A percentile compares a stretch with the other conserved stretches of the same genome.
Evolutionary conservation across 1,140 invertebrate species (phyloP).

Genomic region (Galendromus occidentalis): DNA sequence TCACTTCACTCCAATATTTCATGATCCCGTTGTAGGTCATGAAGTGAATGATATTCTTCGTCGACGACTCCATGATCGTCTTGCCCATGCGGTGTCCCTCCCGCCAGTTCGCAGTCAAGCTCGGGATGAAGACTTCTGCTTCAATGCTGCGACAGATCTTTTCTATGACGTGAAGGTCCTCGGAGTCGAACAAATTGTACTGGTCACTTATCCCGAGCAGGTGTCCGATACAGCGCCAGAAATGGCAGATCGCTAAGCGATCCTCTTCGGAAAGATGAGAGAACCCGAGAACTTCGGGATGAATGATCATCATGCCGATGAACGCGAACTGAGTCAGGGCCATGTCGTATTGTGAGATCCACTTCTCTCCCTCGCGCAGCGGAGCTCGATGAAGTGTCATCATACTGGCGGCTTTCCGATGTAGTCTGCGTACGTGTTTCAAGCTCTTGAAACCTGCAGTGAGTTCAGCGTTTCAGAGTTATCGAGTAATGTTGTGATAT

Average conservation of each 20-base stretch:
- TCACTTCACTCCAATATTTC: conserved; percentile 3
- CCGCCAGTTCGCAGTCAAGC: not conserved
- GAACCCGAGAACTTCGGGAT: not conserved
- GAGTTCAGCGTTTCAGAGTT: not conserved
- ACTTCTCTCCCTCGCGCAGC: not conserved
- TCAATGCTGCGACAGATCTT: not conserved
- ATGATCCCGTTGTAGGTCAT: not conserved
- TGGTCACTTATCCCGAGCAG: not conserved
- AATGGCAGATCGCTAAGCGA: not conserved
- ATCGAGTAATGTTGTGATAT: no score
- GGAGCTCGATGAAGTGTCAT: not conserved
- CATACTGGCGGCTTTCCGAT: not conserved
- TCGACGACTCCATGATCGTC: not conserved
- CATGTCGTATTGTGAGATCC: conserved; percentile 9
- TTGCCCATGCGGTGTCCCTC: not conserved
- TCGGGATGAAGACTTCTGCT: not conserved
- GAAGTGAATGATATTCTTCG: not conserved
- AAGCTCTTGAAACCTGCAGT: not conserved
- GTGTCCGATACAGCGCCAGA: not conserved
- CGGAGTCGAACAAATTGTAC: not conserved
- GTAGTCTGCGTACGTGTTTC: not conserved
- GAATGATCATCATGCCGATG: not conserved
- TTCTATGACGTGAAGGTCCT: not conserved
- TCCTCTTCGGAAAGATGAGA: not conserved
- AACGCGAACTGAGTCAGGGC: not conserved